A percentile compares a stretch with the other conserved stretches of the same genome.
Conservation (phyloP, 2,797 vertebrate species). For the Malacoraja senta region DNA sequence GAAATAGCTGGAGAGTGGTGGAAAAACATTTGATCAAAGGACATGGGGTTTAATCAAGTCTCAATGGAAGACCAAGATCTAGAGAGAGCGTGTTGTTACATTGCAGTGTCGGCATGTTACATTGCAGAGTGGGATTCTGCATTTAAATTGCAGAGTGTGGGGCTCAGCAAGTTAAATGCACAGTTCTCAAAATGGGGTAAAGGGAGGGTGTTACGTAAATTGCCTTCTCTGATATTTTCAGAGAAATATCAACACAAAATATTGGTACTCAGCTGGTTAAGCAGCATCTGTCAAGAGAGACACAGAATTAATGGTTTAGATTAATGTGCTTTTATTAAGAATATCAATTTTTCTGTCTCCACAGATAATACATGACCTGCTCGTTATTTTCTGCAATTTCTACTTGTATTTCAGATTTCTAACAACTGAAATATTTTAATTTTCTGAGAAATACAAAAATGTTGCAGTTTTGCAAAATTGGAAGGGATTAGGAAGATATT, state of each 20-base stretch:
- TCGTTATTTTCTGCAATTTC: too few species aligned
- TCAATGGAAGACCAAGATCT: background rate
- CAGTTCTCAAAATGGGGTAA: background rate
- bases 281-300: too few species aligned
- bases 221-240: background rate
- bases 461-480: background rate
- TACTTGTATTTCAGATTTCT: too few species aligned
- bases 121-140: too few species aligned
- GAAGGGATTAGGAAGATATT: background rate
- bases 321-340: too few species aligned
- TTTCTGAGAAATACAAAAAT: background rate
- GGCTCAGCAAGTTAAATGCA: too few species aligned
- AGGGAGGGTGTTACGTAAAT: background rate
- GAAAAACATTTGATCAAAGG: background rate
- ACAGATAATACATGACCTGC: too few species aligned
- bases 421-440: too few species aligned
- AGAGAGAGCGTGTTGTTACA: background rate
- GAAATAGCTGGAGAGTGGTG: background rate
- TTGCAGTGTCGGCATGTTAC: too few species aligned
- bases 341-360: too few species aligned
- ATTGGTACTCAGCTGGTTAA: too few species aligned
- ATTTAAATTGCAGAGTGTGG: background rate
- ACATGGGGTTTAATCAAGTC: background rate
- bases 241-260: background rate
- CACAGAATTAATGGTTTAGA: too few species aligned